phyloP scores from a whole-genome alignment of 2,113 vertebrate genomes.

The Oreochromis aureus region DNA sequence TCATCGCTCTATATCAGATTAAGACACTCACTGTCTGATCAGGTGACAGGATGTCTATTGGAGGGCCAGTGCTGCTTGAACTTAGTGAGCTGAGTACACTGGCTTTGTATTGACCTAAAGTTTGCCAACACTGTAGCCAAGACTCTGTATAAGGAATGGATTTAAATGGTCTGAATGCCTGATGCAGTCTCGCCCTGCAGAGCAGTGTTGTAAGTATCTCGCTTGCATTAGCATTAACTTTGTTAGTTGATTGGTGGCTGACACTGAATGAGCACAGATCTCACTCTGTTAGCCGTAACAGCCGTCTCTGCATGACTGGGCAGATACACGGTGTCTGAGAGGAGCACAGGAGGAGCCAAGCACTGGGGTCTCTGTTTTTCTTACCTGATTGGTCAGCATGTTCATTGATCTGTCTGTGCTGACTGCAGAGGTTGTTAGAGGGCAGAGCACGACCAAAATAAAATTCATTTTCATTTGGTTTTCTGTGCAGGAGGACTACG shows the following conservation, averaged over 20 bases:
- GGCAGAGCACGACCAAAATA: not conserved
- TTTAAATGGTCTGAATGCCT: not conserved
- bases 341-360: not conserved
- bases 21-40: not conserved
- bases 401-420: not conserved
- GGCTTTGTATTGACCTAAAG: not conserved
- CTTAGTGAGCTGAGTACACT: not conserved
- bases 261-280: not conserved
- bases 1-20: not conserved
- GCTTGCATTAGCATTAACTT: not conserved
- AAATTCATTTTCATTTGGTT: not conserved
- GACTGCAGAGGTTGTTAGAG: not conserved
- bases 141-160: not conserved
- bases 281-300: not conserved
- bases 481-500: conserved; percentile 81
- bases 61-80: not conserved
- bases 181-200: not conserved
- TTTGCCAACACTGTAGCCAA: not conserved
- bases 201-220: not conserved
- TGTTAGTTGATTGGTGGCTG: not conserved
- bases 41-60: not conserved
- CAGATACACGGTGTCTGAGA: not conserved
- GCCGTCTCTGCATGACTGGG: not conserved
- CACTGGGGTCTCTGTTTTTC: not conserved
- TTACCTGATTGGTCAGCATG: not conserved